phyloP scores from a whole-genome alignment of 2,888 invertebrate species.

The Apotomis capreana region DNA sequence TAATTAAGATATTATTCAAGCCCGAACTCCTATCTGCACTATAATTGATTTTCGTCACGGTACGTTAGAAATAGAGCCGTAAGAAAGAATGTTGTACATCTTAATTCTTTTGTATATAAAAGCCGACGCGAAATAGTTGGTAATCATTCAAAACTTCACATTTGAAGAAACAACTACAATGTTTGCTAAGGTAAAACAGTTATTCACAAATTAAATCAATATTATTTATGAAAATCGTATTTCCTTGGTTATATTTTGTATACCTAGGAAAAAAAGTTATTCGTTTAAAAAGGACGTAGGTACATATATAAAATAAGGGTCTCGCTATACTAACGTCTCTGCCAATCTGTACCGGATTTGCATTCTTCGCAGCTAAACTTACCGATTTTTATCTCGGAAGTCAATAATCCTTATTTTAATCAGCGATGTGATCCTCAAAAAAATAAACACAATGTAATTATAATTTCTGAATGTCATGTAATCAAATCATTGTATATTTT shows the following conservation, averaged over 20 bases:
- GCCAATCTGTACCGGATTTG: too few species aligned
- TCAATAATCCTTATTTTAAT: too few species aligned
- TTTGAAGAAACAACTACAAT: constrained; percentile 1
- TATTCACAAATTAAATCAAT: not conserved
- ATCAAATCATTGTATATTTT: not conserved
- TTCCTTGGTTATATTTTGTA: too few species aligned
- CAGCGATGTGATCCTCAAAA: too few species aligned
- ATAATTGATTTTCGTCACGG: constrained; percentile 1
- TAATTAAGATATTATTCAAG: constrained; percentile 9
- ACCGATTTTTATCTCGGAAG: too few species aligned
- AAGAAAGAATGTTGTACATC: not conserved
- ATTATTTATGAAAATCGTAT: too few species aligned
- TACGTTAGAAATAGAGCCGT: not conserved
- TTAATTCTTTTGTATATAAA: not conserved
- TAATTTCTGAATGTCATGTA: not conserved
- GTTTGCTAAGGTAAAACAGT: not conserved
- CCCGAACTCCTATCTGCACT: not conserved
- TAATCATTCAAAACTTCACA: constrained; percentile 8
- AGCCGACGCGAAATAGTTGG: not conserved
- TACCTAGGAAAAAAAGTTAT: too few species aligned
- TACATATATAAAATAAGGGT: too few species aligned
- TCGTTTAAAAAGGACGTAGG: too few species aligned
- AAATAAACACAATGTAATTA: too few species aligned
- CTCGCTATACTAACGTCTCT: too few species aligned
- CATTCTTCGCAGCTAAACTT: too few species aligned